Conservation (phyloP, 2,113 vertebrate species). For the Aegypius monachus region DNA sequence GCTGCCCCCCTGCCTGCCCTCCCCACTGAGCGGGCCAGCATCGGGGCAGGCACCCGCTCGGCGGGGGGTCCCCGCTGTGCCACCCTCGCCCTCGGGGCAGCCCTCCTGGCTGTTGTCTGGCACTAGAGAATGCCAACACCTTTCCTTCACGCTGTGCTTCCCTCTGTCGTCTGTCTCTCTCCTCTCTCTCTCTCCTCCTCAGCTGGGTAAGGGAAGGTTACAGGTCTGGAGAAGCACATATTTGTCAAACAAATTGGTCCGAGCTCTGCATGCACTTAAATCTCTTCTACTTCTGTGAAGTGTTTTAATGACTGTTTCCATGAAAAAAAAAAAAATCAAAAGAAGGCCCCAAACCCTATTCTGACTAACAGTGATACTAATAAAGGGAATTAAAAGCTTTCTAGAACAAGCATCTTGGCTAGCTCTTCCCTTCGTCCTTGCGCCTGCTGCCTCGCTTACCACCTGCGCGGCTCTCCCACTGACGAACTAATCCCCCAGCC, state of each 20-base stretch:
- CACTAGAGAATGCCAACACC: neutral
- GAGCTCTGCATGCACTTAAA: slow-evolving; percentile 43
- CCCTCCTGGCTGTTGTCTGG: neutral
- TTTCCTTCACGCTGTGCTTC: slow-evolving; percentile 33
- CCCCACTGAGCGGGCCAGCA: slow-evolving; percentile 69
- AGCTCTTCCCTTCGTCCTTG: slow-evolving; percentile 44
- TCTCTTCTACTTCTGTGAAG: slow-evolving; percentile 83
- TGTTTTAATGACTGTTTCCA: slow-evolving; percentile 78
- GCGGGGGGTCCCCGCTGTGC: slow-evolving; percentile 59
- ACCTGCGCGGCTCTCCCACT: neutral
- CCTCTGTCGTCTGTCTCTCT: neutral
- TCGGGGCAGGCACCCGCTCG: slow-evolving; percentile 17
- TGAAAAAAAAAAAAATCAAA: slow-evolving; percentile 65
- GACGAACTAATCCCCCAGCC: slow-evolving; percentile 16
- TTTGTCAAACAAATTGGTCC: slow-evolving; percentile 60
- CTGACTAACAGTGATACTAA: slow-evolving; percentile 53
- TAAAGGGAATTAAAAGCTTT: slow-evolving; percentile 69
- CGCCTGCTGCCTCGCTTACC: neutral
- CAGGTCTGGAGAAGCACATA: slow-evolving; percentile 39
- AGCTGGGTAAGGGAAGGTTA: slow-evolving; percentile 53
- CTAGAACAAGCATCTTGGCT: slow-evolving; percentile 56
- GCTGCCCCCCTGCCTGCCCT: slow-evolving; percentile 45
- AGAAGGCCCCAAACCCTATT: slow-evolving; percentile 22
- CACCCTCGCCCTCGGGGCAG: neutral
- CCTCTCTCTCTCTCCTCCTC: neutral